Base-by-base conservation (phyloP, 2,797 vertebrate genomes). In the Holocentrus rufus region DNA sequence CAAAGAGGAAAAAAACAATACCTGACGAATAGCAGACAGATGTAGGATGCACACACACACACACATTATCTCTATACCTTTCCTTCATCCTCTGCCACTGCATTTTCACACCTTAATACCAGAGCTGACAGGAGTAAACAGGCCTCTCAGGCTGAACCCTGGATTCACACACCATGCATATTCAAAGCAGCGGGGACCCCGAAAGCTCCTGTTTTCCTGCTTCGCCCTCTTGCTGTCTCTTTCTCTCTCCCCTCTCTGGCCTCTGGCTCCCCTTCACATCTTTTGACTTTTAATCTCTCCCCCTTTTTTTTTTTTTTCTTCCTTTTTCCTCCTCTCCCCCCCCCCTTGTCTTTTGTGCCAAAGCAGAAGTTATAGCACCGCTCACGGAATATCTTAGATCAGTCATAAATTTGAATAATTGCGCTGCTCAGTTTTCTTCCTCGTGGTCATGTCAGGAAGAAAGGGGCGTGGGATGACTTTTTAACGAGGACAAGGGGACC, bases 191-290 rank as follows among this genome's bases (percentile, higher is more conserved):
- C 22, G 4, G 1, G 50, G 64, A 72, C 49, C 66, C 69, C 14
- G 47, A 64, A 64, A 74, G 34, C 77, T 79, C 68, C 34, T 50
- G 11, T 74, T 71, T 79, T 64, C 54, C 25, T 55, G 42, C 44
- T 23, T 74, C 15, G 30, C 56, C 65, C 52, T 56, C 55, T 49
- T 20, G 23, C 62, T 57, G 18, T 18, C 55, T 57, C 27, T 57
- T 15, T 57, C 55, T 76, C 23, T 85, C 76, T 49, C 46, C 59
- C 39, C 71, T 83, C 69, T 68, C 22, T 5, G 6, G 60, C 81
- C 65, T 78, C 74, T 83, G 87, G 61, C 5, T 82, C 88, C 6
- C 77, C 77, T 82, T 85, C 74, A 84, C 72, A 87, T 64, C 64
- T 60, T 68, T 69, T 74, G 60, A 82, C 71, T 67, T 53, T 60